Base-by-base conservation (phyloP, 2,113 vertebrate genomes). In the Ploceus nigricollis region DNA sequence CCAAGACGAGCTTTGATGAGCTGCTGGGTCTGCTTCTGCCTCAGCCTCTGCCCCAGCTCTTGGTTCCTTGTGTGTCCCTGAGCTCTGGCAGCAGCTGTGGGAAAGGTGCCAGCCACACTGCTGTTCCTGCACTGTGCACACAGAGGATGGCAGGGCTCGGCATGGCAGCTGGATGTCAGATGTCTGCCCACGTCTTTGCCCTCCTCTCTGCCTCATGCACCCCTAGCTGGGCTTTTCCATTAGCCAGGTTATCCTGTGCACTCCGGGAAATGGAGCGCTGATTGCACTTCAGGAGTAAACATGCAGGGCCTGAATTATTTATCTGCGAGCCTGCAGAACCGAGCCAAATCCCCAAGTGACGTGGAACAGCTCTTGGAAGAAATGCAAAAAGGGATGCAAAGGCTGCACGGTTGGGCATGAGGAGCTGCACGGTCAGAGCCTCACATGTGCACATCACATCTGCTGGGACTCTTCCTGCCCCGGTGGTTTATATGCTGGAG, bases 291-390 rank as follows among this genome's bases (percentile, higher is more conserved):
- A 30, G 69, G 40, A 92, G 51, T 18, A 10, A 76, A 73, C 48
- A 56, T 3, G 18, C 56, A 82, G 64, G 2, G n/a, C 56, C 68
- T 96, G 90, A 96, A 95, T 95, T 91, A 96, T 96, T 95, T 96
- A 96, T 91, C 93, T 68, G 10, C 5, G 37, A 96, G 72, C 17
- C 1, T 12, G 82, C 88, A 92, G 82, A 75, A 82, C 73, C 8
- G 44, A 75, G 88, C 80, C 82, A 64, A 90, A 92, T 81, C 79
- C 96, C 90, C 85, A 25, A 79, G 90, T 3, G 88, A 35, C 11
- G 48, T 3, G 53, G 90, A 83, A 30, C 23, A 51, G 79, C 88
- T 44, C 54, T 70, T 9, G 8, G 16, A 78, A 71, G 17, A 60
- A 69, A 40, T 0, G n/a, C 37, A 44, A 22, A 69, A 39, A 14